phyloP scores from a whole-genome alignment of 2,113 vertebrate genomes.

The Entelurus aequoreus region DNA sequence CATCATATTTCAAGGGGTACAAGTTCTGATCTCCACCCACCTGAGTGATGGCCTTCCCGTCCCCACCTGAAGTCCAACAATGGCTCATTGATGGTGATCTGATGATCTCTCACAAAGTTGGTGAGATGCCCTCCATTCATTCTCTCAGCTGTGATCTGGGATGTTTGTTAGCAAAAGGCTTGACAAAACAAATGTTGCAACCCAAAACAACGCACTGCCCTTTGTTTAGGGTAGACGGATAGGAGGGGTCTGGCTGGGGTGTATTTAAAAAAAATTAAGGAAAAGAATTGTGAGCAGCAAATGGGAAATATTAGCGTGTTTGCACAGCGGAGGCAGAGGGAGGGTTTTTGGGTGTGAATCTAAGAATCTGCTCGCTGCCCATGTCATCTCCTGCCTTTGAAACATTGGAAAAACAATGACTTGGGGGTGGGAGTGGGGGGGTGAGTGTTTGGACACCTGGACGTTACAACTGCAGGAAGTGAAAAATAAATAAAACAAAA shows the following conservation, averaged over 20 bases:
- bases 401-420: constrained; percentile 42
- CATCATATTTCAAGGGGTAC: not conserved
- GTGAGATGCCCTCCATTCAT: constrained; percentile 21
- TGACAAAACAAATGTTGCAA: constrained; percentile 41
- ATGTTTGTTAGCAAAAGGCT: constrained; percentile 45
- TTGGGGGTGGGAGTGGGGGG: constrained; percentile 3
- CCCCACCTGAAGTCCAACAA: constrained; percentile 3
- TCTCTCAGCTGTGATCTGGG: constrained; percentile 26
- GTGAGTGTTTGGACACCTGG: not conserved
- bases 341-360: constrained; percentile 16
- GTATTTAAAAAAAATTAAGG: constrained; percentile 13
- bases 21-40: not conserved
- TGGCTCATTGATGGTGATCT: constrained; percentile 12
- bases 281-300: constrained; percentile 44
- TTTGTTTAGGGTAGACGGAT: constrained; percentile 42
- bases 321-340: constrained; percentile 17
- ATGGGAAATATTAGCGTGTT: constrained; percentile 48
- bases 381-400: constrained; percentile 40
- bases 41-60: not conserved
- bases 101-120: constrained; percentile 7
- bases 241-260: constrained; percentile 33
- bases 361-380: constrained; percentile 26
- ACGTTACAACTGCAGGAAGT: not conserved
- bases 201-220: constrained; percentile 27
- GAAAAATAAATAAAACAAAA: not conserved